phyloP scores from a whole-genome alignment of 2,113 vertebrate genomes.

The Oxygymnocypris stewartii region DNA sequence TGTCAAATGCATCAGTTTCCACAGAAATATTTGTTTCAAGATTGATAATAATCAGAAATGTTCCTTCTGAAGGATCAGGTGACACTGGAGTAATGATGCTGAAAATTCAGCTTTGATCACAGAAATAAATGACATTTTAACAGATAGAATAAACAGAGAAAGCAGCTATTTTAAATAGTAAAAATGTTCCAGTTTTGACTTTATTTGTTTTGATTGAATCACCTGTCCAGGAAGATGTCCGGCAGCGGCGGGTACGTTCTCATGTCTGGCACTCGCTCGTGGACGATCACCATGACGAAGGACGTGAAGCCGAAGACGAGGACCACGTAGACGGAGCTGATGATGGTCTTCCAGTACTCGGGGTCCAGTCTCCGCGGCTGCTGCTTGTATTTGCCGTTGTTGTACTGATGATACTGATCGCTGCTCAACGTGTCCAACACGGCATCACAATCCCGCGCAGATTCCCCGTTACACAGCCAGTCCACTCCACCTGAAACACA shows the following conservation, averaged over 20 bases:
- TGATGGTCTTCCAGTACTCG: constrained; percentile 94
- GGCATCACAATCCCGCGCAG: constrained; percentile 81
- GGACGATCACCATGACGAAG: constrained; percentile 98
- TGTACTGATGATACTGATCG: constrained; percentile 87
- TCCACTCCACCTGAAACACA: constrained; percentile 63
- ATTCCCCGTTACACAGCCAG: constrained; percentile 92
- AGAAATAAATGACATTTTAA: neutral
- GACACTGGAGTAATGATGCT: neutral
- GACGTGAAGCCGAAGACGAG: constrained; percentile 98
- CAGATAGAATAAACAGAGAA: neutral
- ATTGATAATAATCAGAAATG: too few relatives aligned
- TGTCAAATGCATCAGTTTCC: neutral
- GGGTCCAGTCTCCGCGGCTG: constrained; percentile 85
- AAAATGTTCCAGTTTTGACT: neutral
- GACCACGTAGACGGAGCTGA: constrained; percentile 93
- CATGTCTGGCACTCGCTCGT: constrained; percentile 97
- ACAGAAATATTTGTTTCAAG: neutral
- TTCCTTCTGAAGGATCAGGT: neutral
- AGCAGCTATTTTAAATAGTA: neutral
- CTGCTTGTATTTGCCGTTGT: constrained; percentile 93
- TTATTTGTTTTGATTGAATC: neutral
- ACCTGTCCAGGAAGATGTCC: constrained; percentile 99
- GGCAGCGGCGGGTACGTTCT: constrained; percentile 96
- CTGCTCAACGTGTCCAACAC: constrained; percentile 77
- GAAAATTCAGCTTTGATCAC: neutral